A percentile compares a stretch with the other conserved stretches of the same genome.
phyloP scores from a whole-genome alignment of 2,888 invertebrate genomes.

The Euclidia mi region DNA sequence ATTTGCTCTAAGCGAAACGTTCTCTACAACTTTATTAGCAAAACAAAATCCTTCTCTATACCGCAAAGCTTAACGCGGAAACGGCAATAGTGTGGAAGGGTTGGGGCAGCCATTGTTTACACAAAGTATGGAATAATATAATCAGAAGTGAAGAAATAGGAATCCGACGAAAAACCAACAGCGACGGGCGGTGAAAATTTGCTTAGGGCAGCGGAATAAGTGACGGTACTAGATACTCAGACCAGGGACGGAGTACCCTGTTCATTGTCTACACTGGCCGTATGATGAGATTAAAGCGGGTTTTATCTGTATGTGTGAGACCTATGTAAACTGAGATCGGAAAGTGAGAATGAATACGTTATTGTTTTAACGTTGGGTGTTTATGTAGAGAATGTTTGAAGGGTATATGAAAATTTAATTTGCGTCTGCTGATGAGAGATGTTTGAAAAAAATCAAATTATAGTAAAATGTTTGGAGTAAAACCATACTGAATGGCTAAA shows the following conservation, averaged over 20 bases:
- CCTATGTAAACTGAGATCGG: slow-evolving; percentile 55
- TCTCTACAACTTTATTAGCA: too few relatives aligned
- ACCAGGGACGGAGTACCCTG: slow-evolving; percentile 63
- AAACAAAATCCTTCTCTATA: slow-evolving; percentile 66
- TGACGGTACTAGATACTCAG: slow-evolving; percentile 79
- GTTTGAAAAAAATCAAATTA: too few relatives aligned
- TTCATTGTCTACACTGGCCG: slow-evolving; percentile 76
- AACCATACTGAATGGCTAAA: too few relatives aligned
- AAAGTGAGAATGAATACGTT: slow-evolving; percentile 33
- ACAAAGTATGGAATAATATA: slow-evolving; percentile 90
- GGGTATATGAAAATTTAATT: not conserved
- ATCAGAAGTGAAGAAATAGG: slow-evolving; percentile 90
- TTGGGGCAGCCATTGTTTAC: slow-evolving; percentile 85
- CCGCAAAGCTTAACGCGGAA: slow-evolving; percentile 62
- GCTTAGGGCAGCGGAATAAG: slow-evolving; percentile 90
- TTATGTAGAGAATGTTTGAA: not conserved
- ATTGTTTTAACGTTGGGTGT: slow-evolving; percentile 30
- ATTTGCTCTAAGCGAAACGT: too few relatives aligned
- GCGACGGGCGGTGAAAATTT: slow-evolving; percentile 85
- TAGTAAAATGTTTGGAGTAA: too few relatives aligned
- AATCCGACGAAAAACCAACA: slow-evolving; percentile 89
- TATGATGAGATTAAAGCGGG: slow-evolving; percentile 58
- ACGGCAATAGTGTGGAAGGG: slow-evolving; percentile 87
- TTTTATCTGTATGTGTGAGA: slow-evolving; percentile 49
- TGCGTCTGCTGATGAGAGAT: not conserved